phyloP scores from a whole-genome alignment of 2,888 invertebrate genomes.

The Xylota sylvarum region DNA sequence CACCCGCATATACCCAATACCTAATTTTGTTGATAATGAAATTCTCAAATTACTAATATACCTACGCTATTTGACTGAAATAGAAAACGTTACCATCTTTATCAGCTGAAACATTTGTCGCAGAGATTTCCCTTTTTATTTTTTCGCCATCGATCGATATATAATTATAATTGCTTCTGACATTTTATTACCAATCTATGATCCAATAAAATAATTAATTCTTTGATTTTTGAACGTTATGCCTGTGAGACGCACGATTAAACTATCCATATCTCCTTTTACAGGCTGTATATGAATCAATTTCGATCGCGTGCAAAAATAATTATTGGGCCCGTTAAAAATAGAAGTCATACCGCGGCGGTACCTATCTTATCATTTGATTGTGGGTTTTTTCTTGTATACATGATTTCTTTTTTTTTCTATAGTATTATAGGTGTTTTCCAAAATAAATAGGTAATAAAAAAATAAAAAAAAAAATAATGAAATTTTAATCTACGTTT shows the following conservation, averaged over 20 bases:
- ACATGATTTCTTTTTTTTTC: conserved; percentile 6
- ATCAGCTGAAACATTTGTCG: conserved; percentile 22
- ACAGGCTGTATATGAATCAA: conserved; percentile 34
- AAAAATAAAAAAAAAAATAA: conserved; percentile 13
- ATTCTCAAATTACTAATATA: conserved; percentile 26
- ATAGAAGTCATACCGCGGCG: conserved; percentile 47
- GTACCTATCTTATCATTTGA: conserved; percentile 67
- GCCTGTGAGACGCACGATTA: conserved; percentile 32
- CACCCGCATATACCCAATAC: background rate
- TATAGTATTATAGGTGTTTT: conserved; percentile 16
- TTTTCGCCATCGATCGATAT: conserved; percentile 42
- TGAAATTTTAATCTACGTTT: conserved; percentile 64
- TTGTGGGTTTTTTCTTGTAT: conserved; percentile 64
- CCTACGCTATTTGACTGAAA: background rate
- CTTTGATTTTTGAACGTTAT: conserved; percentile 63
- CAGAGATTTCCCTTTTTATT: background rate
- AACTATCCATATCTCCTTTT: conserved; percentile 19
- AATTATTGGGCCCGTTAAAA: conserved; percentile 37
- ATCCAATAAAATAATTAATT: conserved; percentile 72
- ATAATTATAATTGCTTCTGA: conserved; percentile 60
- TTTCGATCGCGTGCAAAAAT: conserved; percentile 68
- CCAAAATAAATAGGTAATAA: conserved; percentile 2
- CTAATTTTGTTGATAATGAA: conserved; percentile 13
- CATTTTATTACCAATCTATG: conserved; percentile 64
- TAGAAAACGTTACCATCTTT: conserved; percentile 5